Evolutionary conservation across 1,140 invertebrate species (phyloP).

Genomic region (Ostrea edulis): DNA sequence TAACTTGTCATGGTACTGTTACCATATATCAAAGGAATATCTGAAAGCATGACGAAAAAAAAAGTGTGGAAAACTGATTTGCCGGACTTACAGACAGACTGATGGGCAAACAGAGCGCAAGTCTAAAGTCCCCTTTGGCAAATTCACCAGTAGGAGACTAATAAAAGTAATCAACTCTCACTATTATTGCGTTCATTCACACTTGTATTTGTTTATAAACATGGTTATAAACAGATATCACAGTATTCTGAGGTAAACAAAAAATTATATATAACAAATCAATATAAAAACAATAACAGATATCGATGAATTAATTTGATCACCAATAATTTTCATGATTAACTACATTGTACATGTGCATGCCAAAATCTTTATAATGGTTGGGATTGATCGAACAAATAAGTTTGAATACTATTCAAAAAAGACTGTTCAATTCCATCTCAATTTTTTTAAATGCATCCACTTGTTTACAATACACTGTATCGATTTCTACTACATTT

Average conservation of each 20-base stretch:
- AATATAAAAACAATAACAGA: not conserved
- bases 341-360: not conserved
- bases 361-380: no score
- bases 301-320: not conserved
- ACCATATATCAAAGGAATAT: no score
- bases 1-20: no score
- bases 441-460: no score
- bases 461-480: no score
- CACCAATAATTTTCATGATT: not conserved
- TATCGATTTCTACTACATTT: not conserved
- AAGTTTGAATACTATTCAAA: no score
- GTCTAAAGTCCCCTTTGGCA: not conserved
- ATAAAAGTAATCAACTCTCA: not conserved
- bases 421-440: no score
- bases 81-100: no score
- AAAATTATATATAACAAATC: conserved; percentile 4
- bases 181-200: not conserved
- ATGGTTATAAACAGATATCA: not conserved
- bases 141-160: not conserved
- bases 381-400: no score
- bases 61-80: no score
- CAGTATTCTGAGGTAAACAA: conserved; percentile 24
- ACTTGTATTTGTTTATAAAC: not conserved
- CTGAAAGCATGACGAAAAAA: no score
- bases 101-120: no score